Evolutionary conservation across 35 echinoderm and acorn worm genomes (phyloP).

Genomic region (Patiria miniata): DNA sequence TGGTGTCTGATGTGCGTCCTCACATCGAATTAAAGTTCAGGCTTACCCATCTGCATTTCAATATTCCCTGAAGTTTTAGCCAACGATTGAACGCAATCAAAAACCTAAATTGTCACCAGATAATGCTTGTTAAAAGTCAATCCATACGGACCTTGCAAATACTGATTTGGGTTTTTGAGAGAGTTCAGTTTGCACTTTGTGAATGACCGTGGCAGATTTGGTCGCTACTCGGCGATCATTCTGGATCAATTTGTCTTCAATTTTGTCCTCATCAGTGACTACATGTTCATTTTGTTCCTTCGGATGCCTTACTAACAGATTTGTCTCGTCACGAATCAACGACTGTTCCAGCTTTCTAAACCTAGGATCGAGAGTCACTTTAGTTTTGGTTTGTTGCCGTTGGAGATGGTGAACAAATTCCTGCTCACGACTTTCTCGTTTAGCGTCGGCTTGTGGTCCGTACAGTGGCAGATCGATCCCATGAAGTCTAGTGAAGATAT

Average conservation of each 20-base stretch:
- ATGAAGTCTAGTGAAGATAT: conserved; percentile 36
- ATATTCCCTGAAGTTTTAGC: too few species aligned
- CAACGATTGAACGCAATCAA: too few species aligned
- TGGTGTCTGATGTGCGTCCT: too few species aligned
- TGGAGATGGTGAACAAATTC: conserved; percentile 49
- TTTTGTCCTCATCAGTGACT: too few species aligned
- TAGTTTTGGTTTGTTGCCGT: conserved; percentile 32
- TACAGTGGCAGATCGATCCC: conserved; percentile 74
- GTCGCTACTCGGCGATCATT: not conserved
- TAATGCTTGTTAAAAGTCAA: conserved; percentile 1
- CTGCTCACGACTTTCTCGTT: conserved; percentile 40
- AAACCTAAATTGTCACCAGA: too few species aligned
- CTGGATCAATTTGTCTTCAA: not conserved
- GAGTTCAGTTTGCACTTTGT: conserved; percentile 4
- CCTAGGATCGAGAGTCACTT: conserved; percentile 39
- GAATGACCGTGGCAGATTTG: conserved; percentile 13
- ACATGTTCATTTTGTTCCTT: not conserved
- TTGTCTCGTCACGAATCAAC: conserved; percentile 36
- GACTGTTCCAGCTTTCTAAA: conserved; percentile 54
- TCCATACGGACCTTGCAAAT: conserved; percentile 9
- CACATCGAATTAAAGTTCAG: too few species aligned
- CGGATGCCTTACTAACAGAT: not conserved
- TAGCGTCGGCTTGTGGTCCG: conserved; percentile 50
- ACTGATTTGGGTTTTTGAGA: conserved; percentile 15
- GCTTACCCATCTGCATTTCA: too few species aligned